These are phyloP conservation scores for Alectura lathami DNA, from an alignment of 2,113 vertebrate genomes.

Conservation along the genomic window DNA sequence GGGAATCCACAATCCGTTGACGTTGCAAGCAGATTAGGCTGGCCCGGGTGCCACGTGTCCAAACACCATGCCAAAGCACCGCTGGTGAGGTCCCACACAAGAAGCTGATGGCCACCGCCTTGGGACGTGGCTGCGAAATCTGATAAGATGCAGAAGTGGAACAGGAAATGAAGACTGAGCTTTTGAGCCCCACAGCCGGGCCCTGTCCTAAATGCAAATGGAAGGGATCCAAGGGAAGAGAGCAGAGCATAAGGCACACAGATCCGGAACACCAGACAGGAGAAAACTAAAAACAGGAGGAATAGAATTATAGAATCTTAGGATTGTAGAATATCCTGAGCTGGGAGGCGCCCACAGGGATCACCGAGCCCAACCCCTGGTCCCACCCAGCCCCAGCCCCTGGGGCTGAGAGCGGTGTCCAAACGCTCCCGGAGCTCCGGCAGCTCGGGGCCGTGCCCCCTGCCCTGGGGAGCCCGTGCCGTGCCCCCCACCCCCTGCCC, in stretches of 20 bases:
- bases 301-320: background rate
- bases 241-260: background rate
- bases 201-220: background rate
- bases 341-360: background rate
- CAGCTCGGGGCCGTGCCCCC: background rate
- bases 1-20: conserved; percentile 15
- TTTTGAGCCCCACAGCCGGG: background rate
- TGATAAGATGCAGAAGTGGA: conserved; percentile 19
- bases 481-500: no score
- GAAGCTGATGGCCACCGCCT: background rate
- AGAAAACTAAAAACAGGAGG: background rate
- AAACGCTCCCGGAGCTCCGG: background rate
- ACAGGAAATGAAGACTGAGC: conserved; percentile 26
- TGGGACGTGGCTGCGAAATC: background rate
- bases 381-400: no score
- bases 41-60: background rate
- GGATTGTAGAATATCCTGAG: background rate
- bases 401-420: background rate
- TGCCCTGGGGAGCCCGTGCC: no score
- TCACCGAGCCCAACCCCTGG: background rate
- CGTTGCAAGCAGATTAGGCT: conserved; percentile 34
- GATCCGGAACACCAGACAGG: background rate
- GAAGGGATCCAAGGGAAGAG: background rate
- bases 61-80: background rate
- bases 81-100: background rate